These are phyloP conservation scores for Pseudomyrmex concolor DNA, from an alignment of 1,140 invertebrate species.

Conservation along the genomic window DNA sequence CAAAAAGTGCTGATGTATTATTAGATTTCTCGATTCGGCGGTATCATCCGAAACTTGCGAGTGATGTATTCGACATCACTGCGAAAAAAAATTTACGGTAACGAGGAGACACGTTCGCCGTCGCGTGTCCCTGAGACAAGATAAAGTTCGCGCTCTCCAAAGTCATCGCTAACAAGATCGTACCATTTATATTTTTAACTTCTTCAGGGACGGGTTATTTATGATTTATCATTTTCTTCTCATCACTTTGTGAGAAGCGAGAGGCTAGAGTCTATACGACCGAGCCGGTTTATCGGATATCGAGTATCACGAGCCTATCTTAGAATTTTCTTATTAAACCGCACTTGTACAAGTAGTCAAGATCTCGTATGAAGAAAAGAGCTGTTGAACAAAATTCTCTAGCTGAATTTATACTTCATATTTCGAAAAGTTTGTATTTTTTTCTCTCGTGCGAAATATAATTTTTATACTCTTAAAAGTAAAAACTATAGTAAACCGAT, in stretches of 20 bases:
- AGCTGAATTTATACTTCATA: neutral
- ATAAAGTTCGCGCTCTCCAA: conserved; percentile 35
- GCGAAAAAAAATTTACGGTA: neutral
- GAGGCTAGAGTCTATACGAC: neutral
- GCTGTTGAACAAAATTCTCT: neutral
- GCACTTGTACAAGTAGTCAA: neutral
- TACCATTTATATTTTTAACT: conserved; percentile 50
- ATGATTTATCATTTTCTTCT: conserved; percentile 45
- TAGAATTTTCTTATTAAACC: neutral
- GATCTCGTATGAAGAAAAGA: neutral
- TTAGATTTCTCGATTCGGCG: neutral
- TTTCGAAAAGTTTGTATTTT: too few species aligned
- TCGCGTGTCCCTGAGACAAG: conserved; percentile 34
- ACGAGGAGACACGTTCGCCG: conserved; percentile 5
- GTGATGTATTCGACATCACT: neutral
- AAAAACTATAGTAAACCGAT: too few species aligned
- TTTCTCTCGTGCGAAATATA: too few species aligned
- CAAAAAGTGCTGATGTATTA: neutral
- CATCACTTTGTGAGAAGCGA: neutral
- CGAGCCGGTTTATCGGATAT: conserved; percentile 18
- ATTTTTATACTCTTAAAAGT: too few species aligned
- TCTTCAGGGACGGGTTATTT: conserved; percentile 56
- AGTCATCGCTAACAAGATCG: conserved; percentile 42
- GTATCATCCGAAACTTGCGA: neutral
- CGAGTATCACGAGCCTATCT: neutral